Evolutionary conservation across 2,113 vertebrate species (phyloP).

Genomic region (Pterocles orientalis): DNA sequence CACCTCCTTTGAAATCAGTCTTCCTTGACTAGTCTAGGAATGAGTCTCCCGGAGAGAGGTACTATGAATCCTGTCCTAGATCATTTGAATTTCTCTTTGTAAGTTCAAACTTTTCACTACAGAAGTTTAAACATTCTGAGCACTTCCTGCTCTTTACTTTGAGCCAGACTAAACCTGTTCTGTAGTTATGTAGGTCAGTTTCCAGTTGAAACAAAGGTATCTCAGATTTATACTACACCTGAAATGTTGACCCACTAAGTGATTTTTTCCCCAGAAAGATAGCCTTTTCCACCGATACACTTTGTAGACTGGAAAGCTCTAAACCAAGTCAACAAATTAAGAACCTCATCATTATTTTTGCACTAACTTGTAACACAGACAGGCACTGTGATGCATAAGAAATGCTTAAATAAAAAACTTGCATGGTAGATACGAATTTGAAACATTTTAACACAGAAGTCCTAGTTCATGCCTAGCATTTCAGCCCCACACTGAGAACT

Average conservation of each 20-base stretch:
- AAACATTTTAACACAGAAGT: constrained; percentile 1
- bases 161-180: neutral
- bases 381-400: neutral
- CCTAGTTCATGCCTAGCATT: neutral
- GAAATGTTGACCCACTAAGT: neutral
- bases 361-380: neutral
- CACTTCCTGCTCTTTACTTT: neutral
- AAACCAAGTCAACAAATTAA: neutral
- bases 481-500: neutral
- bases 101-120: neutral
- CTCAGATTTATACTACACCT: neutral
- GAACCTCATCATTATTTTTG: neutral
- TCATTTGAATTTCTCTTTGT: neutral
- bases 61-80: neutral
- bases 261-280: neutral
- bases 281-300: neutral
- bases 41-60: neutral
- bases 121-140: neutral
- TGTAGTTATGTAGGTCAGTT: neutral
- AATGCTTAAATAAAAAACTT: neutral
- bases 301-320: neutral
- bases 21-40: neutral
- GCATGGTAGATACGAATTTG: neutral
- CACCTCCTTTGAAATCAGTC: neutral
- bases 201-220: neutral